Evolutionary conservation across 2,888 invertebrate species (phyloP), one percentile per base, ranked within the genome.

Genomic region (Pristionchus exspectatus): DNA sequence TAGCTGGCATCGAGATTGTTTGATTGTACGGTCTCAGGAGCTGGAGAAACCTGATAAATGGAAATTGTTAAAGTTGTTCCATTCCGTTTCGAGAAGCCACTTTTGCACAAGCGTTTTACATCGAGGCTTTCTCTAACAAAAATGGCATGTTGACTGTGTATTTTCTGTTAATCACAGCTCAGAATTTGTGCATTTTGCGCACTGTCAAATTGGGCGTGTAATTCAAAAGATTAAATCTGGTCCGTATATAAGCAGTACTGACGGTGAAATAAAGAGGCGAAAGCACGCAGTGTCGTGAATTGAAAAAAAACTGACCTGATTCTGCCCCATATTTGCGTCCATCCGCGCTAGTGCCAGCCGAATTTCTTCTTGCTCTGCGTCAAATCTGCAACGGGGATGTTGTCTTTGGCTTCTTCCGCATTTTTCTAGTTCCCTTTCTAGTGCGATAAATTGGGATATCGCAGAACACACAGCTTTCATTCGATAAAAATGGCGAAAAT

Each of bases 311-410:
- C 81, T 27, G 0, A 85, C 84, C 24, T 85, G 59, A 16, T 56
- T 59, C 59, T 85, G 84, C 21, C 38, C 59, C 84, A 85, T 85
- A 18, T 85, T 59, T n/a, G 84, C 84, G 38, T 85, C 84, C 24
- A 85, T 12, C 18, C 84, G 0, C 21, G 84, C 59, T 50, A 85
- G 84, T 33, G 56, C 33, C 84, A 85, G 59, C 24, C 84, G 84
- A 3, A 85, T 85, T 21, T 85, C 84, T 33, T 85, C 84, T 24
- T 85, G 56, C 27, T 85, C 84, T 0, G 59, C 30, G 21, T 85
- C 84, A 33, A 85, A 85, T 85, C 84, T 85, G 56, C 12, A 81
- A 24, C 50, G 44, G 9, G 9, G 3, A 63, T 63, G 18, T 63
- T 63, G 3, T 14, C 18, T 59, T 54, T 54, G 54, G 54, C 14